Percentiles rank a stretch among this genome's conserved stretches.
Evolutionary conservation across 2,113 vertebrate species (phyloP).

Genomic region (Neolamprologus sp.): DNA sequence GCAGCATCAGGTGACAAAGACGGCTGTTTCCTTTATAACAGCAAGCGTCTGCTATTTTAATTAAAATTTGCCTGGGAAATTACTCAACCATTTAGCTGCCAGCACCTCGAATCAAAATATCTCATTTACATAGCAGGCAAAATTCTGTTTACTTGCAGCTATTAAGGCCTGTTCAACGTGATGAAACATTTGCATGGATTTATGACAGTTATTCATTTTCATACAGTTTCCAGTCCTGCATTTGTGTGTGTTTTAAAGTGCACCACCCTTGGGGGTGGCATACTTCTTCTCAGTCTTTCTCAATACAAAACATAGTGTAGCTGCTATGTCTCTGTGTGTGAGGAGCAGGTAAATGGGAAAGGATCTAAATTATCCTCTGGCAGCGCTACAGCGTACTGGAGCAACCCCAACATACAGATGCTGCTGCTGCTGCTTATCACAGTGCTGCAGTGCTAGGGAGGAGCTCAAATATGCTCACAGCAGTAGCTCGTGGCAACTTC

Average conservation of each 20-base stretch:
- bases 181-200: not conserved
- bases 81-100: not conserved
- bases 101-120: not conserved
- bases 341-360: slow-evolving; percentile 37
- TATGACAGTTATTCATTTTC: not conserved
- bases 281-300: not conserved
- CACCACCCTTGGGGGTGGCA: not conserved
- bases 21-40: not conserved
- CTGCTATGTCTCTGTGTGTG: not conserved
- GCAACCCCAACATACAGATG: slow-evolving; percentile 20
- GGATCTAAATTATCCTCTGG: slow-evolving; percentile 53
- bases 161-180: not conserved
- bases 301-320: not conserved
- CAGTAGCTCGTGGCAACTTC: slow-evolving; percentile 39
- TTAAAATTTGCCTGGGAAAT: not conserved
- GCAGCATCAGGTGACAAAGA: not conserved
- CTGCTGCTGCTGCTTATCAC: slow-evolving; percentile 52
- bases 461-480: slow-evolving; percentile 33
- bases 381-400: slow-evolving; percentile 10
- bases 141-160: not conserved
- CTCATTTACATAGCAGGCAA: not conserved
- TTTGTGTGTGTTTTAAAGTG: not conserved
- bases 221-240: not conserved
- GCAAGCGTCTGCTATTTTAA: not conserved
- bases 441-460: slow-evolving; percentile 52